These are phyloP conservation scores for Melanocharis versteri DNA, from an alignment of 2,113 vertebrate genomes.

Conservation along the genomic window DNA sequence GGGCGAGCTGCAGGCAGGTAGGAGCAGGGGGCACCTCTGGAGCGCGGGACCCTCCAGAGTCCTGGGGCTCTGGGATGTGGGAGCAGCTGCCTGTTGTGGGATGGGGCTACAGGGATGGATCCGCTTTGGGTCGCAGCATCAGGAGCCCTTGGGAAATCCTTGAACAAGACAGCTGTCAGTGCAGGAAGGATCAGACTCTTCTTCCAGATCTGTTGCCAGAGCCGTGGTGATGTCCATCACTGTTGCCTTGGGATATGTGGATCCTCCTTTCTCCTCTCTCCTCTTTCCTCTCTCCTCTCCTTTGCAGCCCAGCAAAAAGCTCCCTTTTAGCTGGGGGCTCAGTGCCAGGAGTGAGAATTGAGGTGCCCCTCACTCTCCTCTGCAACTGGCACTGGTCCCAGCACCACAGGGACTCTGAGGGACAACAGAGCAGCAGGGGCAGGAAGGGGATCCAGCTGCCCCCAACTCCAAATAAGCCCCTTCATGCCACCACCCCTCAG, in stretches of 20 bases:
- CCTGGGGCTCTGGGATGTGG: not conserved
- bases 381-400: not conserved
- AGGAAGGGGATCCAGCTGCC: not conserved
- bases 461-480: not conserved
- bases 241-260: accelerated
- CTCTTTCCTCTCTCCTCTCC: not conserved
- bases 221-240: not conserved
- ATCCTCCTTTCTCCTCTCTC: not conserved
- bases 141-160: not conserved
- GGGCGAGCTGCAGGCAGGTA: slow-evolving; percentile 52
- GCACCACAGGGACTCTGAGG: not conserved
- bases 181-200: not conserved
- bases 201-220: not conserved
- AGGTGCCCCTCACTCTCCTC: not conserved
- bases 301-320: not conserved
- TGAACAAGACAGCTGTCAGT: not conserved
- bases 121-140: accelerated
- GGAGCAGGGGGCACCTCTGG: not conserved
- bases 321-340: not conserved
- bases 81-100: accelerated
- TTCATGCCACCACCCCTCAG: not conserved
- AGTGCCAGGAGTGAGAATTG: not conserved
- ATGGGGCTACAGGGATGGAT: not conserved
- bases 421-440: not conserved
- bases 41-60: accelerated